Evolutionary conservation across 2,797 vertebrate genomes (phyloP), one percentile per base, ranked within the genome.

Genomic region (Philypnodon macrostomus): DNA sequence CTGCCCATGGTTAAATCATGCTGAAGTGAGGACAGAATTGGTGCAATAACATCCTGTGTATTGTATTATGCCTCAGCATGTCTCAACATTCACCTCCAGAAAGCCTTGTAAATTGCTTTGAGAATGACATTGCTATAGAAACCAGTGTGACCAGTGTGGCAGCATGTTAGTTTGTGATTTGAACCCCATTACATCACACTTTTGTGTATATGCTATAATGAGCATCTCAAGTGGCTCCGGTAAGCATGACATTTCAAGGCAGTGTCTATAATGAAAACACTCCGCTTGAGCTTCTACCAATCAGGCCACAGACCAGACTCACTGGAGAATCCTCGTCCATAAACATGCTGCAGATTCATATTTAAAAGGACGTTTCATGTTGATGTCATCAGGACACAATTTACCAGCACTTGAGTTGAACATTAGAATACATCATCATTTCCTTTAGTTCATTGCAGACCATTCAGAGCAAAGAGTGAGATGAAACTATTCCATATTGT

Each of bases 251-350:
- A 50, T 29, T 63, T 70, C 49, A 50, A 33, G 49, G 34, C 15
- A 33, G 19, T 52, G 18, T 66, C 50, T 70, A n/a, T 23, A 31
- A 5, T 32, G 19, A 69, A 45, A 47, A 70, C 33, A 13, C 46
- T 33, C 46, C n/a, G n/a, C n/a, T n/a, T n/a, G n/a, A n/a, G n/a
- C n/a, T 7, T 10, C 21, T 38, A 42, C 57, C 37, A 77, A 63
- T 76, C 67, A 73, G 11, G 15, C 19, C 16, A 56, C 37, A 62
- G 29, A 35, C 67, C 58, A 14, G 37, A 62, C 74, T 75, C 71
- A 72, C 62, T 72, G 48, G 36, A 69, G 31, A 50, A 52, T 19
- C 44, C 16, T 32, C 16, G 18, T 30, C 61, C 11, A 5, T 19
- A 19, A 26, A 51, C 21, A 41, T 2, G 9, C 44, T 55, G 53